phyloP scores from a whole-genome alignment of 1,140 invertebrate genomes.

The Drosophila seguyi region DNA sequence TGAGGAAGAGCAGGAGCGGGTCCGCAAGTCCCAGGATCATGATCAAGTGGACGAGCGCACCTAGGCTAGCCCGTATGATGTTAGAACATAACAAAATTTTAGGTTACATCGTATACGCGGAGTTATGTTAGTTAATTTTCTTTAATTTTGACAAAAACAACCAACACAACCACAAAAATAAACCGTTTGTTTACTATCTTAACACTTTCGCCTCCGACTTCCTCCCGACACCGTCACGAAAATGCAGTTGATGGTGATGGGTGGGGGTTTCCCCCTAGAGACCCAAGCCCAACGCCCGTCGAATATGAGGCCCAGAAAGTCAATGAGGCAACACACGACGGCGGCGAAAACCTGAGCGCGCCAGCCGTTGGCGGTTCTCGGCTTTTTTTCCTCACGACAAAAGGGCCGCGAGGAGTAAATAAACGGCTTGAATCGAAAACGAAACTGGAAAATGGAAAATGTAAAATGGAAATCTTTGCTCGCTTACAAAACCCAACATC shows the following conservation, averaged over 20 bases:
- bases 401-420: constrained; percentile 72
- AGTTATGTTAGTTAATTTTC: constrained; percentile 36
- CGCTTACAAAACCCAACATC: constrained; percentile 70
- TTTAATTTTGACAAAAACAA: constrained; percentile 41
- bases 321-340: constrained; percentile 74
- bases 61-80: constrained; percentile 13
- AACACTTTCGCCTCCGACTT: constrained; percentile 29
- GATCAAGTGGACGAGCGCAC: neutral
- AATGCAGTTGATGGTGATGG: constrained; percentile 3
- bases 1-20: neutral
- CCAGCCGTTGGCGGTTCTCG: constrained; percentile 39
- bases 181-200: constrained; percentile 24
- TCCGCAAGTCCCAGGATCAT: neutral
- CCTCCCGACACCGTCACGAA: constrained; percentile 42
- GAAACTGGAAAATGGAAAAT: constrained; percentile 71
- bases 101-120: constrained; percentile 41
- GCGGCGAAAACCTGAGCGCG: constrained; percentile 22
- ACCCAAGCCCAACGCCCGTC: constrained; percentile 26
- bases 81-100: constrained; percentile 34
- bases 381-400: constrained; percentile 61
- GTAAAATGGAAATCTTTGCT: constrained; percentile 70
- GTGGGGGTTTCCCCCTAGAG: constrained; percentile 12
- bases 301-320: constrained; percentile 72
- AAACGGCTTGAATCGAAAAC: constrained; percentile 68
- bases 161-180: constrained; percentile 17